Evolutionary conservation across 2,888 invertebrate genomes (phyloP).

Genomic region (Rhopalosiphum nymphaeae): DNA sequence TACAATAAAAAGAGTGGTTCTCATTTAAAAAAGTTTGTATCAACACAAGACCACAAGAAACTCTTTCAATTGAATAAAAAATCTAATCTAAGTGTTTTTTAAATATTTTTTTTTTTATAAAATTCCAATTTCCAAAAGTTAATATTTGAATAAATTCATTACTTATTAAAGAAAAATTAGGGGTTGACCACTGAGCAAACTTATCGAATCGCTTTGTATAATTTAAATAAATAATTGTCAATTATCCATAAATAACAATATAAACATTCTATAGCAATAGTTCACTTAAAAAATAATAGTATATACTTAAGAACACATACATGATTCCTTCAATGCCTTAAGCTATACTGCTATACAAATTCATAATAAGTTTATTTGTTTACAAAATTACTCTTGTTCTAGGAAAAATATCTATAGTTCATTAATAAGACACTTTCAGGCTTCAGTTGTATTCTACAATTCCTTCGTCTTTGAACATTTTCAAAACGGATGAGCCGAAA

Average conservation of each 20-base stretch:
- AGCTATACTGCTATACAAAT: not conserved
- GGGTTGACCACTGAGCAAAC: not conserved
- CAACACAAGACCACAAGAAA: too few relatives aligned
- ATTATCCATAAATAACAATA: not conserved
- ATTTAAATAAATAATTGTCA: not conserved
- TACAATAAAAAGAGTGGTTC: not conserved
- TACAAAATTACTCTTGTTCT: not conserved
- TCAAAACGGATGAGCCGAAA: conserved; percentile 22
- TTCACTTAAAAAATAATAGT: not conserved
- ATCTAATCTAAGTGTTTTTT: too few relatives aligned
- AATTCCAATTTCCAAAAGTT: not conserved
- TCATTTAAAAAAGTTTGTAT: not conserved
- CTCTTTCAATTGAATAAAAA: too few relatives aligned
- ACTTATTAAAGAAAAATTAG: not conserved
- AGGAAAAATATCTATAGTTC: not conserved
- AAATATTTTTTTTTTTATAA: too few relatives aligned
- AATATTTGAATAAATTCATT: not conserved
- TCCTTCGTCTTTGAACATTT: conserved; percentile 55
- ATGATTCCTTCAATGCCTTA: not conserved
- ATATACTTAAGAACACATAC: not conserved
- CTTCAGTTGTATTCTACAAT: conserved; percentile 47
- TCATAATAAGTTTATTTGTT: not conserved
- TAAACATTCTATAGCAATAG: not conserved
- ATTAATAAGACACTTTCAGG: not conserved
- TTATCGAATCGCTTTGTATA: not conserved